Evolutionary conservation across 2,888 invertebrate genomes (phyloP).

Genomic region (Acronicta alni): DNA sequence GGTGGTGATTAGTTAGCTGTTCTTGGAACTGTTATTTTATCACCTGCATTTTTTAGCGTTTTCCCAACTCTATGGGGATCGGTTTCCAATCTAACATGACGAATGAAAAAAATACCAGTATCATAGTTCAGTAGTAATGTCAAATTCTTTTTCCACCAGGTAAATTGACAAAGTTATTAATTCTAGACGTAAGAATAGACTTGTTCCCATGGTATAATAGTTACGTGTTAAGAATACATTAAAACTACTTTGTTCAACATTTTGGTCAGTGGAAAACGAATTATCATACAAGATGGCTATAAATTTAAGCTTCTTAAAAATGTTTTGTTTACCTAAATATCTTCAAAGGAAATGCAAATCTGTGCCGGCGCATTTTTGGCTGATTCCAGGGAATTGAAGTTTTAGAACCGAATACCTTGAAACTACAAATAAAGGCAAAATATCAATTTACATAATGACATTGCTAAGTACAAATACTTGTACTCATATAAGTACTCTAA

Average conservation of each 20-base stretch:
- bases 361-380: slow-evolving; percentile 19
- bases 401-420: not conserved
- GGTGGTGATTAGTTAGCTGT: slow-evolving; percentile 42
- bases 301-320: slow-evolving; percentile 27
- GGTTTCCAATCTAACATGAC: not conserved
- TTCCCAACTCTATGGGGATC: not conserved
- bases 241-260: slow-evolving; percentile 18
- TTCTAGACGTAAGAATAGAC: slow-evolving; percentile 4
- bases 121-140: too few species aligned
- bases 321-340: slow-evolving; percentile 28
- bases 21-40: slow-evolving; percentile 22
- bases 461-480: too few species aligned
- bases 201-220: slow-evolving; percentile 25
- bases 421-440: not conserved
- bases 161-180: not conserved
- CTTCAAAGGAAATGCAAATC: slow-evolving; percentile 31
- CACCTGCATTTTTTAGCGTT: not conserved
- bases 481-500: too few species aligned
- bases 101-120: too few species aligned
- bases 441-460: not conserved
- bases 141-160: too few species aligned
- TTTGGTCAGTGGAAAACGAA: slow-evolving; percentile 37
- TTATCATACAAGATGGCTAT: slow-evolving; percentile 37
- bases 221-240: slow-evolving; percentile 31
- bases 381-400: slow-evolving; percentile 13